These are phyloP conservation scores for Hephaestus fuliginosus DNA, from an alignment of 2,797 vertebrate species.

Conservation along the genomic window DNA sequence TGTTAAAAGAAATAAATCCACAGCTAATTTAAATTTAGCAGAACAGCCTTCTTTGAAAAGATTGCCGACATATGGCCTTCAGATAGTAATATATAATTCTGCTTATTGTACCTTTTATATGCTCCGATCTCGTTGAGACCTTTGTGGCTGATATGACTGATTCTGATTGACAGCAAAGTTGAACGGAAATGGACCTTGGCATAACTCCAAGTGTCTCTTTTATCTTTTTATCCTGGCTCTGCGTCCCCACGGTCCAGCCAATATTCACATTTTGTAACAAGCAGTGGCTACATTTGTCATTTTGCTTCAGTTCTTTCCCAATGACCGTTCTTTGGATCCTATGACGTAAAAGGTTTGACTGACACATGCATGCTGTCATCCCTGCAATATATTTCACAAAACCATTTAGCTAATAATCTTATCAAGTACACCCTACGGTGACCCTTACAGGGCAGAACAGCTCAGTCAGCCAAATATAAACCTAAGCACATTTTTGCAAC, in stretches of 20 bases:
- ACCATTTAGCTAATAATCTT: not conserved
- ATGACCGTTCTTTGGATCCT: constrained; percentile 26
- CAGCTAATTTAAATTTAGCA: no score
- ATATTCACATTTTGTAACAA: constrained; percentile 42
- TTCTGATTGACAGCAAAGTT: not conserved
- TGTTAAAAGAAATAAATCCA: no score
- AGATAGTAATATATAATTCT: not conserved
- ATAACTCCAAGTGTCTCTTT: not conserved
- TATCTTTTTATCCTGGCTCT: constrained; percentile 27
- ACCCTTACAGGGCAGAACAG: not conserved
- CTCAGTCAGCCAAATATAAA: not conserved
- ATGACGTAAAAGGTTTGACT: constrained; percentile 8
- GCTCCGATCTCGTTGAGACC: not conserved
- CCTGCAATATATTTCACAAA: not conserved
- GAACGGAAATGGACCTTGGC: constrained; percentile 22
- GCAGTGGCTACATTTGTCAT: not conserved
- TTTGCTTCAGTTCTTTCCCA: constrained; percentile 13
- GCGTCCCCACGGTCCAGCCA: not conserved
- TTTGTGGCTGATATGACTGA: not conserved
- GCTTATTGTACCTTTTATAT: no score
- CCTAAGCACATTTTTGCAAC: not conserved
- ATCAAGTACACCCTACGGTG: not conserved
- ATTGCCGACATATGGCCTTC: not conserved
- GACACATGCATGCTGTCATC: not conserved
- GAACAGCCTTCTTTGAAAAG: not conserved